Evolutionary conservation across 53 echinoderm and acorn worm species (phyloP).

Genomic region (Hippasteria phrygiana): DNA sequence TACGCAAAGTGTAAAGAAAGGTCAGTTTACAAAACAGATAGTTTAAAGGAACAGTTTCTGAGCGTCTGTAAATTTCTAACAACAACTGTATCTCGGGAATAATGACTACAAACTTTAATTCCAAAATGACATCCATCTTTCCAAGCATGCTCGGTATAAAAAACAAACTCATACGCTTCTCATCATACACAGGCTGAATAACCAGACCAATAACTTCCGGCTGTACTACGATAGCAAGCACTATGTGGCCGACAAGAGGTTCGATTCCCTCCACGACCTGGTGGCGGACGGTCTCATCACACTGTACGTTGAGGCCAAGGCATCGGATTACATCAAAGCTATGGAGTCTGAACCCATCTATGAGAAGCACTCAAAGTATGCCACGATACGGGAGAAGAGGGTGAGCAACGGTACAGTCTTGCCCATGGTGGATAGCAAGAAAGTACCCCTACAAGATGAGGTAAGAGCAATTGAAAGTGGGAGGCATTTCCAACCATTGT

Average conservation of each 20-base stretch:
- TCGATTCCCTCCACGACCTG: slow-evolving; percentile 92
- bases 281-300: slow-evolving; percentile 96
- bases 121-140: too few relatives aligned
- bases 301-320: slow-evolving; percentile 95
- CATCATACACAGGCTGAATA: slow-evolving; percentile 79
- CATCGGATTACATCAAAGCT: slow-evolving; percentile 91
- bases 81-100: too few relatives aligned
- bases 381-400: slow-evolving; percentile 75
- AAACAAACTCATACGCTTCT: too few relatives aligned
- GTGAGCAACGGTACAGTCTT: slow-evolving; percentile 68
- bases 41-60: too few relatives aligned
- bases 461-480: neutral
- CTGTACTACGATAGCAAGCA: slow-evolving; percentile 95
- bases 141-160: too few relatives aligned
- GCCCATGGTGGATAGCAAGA: neutral
- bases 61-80: too few relatives aligned
- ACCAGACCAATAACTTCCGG: slow-evolving; percentile 85
- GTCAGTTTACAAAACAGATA: too few relatives aligned
- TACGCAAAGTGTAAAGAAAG: too few relatives aligned
- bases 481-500: too few relatives aligned
- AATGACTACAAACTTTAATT: too few relatives aligned
- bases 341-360: slow-evolving; percentile 98
- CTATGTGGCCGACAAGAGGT: slow-evolving; percentile 95
- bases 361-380: slow-evolving; percentile 87
- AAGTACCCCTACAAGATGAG: slow-evolving; percentile 25